A percentile compares a stretch with the other conserved stretches of the same genome.
These are phyloP conservation scores for Sthenelais limicola DNA, from an alignment of 2,888 invertebrate species.

Conservation along the genomic window DNA sequence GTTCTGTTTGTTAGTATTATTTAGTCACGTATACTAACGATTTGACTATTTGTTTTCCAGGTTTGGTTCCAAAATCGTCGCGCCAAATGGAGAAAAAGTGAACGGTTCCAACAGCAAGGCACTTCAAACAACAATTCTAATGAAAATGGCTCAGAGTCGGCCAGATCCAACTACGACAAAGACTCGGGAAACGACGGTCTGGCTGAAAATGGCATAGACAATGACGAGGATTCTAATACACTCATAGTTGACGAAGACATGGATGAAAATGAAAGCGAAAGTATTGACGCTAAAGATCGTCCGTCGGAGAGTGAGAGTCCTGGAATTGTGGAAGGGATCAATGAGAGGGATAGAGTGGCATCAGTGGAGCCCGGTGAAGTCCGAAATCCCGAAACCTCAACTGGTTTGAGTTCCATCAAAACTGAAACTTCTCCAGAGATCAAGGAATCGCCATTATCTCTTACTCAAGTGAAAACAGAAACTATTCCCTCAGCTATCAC, in stretches of 20 bases:
- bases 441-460: not conserved
- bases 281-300: too few relatives aligned
- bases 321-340: too few relatives aligned
- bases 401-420: too few relatives aligned
- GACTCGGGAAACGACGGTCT: not conserved
- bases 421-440: too few relatives aligned
- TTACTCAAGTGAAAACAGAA: too few relatives aligned
- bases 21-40: too few relatives aligned
- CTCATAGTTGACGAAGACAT: slow-evolving; percentile 23
- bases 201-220: not conserved
- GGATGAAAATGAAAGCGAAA: slow-evolving; percentile 17
- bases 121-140: slow-evolving; percentile 1
- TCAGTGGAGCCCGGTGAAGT: too few relatives aligned
- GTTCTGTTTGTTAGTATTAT: too few relatives aligned
- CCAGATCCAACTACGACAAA: not conserved
- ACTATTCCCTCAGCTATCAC: too few relatives aligned
- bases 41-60: slow-evolving; percentile 76
- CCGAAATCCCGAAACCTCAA: too few relatives aligned
- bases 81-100: slow-evolving; percentile 99
- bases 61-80: slow-evolving; percentile 99
- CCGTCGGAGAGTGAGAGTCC: too few relatives aligned
- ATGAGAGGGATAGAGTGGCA: too few relatives aligned
- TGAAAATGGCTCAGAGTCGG: slow-evolving; percentile 15
- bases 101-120: slow-evolving; percentile 71
- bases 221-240: slow-evolving; percentile 7